phyloP scores from a whole-genome alignment of 2,113 vertebrate species.

The Podarcis cretensis region DNA sequence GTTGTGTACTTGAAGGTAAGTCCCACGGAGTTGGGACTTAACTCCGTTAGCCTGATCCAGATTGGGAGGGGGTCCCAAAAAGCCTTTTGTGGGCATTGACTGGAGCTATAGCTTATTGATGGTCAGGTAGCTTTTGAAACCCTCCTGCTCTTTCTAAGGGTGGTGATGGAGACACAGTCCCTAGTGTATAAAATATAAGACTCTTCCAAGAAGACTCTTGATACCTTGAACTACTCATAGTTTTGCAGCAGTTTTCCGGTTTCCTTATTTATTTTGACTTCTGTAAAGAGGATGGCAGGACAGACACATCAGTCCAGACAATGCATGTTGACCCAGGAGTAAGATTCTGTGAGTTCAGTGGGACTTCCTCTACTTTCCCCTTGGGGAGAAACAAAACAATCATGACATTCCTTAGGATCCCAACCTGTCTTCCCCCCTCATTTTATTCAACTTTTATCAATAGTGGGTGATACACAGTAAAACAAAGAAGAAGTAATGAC shows the following conservation, averaged over 20 bases:
- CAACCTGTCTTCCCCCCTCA: too few species aligned
- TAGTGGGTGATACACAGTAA: background rate
- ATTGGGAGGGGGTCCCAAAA: background rate
- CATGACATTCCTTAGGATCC: background rate
- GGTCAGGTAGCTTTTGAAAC: background rate
- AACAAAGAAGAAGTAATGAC: background rate
- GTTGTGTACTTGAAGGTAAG: background rate
- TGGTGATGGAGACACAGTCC: accelerated
- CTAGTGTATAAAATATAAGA: background rate
- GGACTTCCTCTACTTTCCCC: background rate
- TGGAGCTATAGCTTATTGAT: too few species aligned
- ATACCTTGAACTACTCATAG: background rate
- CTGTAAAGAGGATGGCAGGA: background rate
- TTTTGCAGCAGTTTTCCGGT: background rate
- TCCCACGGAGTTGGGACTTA: background rate
- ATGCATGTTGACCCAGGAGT: too few species aligned
- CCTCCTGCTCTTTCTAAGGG: background rate
- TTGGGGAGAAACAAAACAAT: background rate
- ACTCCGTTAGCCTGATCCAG: background rate
- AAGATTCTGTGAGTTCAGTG: background rate
- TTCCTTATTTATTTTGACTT: background rate
- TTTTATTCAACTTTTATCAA: too few species aligned
- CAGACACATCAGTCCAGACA: background rate
- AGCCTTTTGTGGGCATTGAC: background rate
- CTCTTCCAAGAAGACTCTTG: accelerated